phyloP scores from a whole-genome alignment of 2,113 vertebrate species.

The Atrichornis clamosus region DNA sequence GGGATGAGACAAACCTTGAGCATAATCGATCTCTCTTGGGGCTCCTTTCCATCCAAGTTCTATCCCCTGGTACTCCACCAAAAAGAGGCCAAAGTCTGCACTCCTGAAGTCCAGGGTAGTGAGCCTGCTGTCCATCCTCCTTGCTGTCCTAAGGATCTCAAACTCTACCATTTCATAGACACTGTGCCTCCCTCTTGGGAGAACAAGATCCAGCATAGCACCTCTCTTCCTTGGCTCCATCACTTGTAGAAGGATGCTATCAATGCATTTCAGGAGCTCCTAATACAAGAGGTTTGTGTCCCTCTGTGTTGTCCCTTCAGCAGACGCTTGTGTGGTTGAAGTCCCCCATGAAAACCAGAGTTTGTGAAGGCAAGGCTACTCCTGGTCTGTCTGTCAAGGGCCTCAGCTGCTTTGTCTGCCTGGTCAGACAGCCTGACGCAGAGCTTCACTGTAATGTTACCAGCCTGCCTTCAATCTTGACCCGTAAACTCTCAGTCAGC shows the following conservation, averaged over 20 bases:
- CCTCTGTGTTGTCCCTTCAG: not conserved
- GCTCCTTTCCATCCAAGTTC: not conserved
- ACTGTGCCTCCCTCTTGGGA: not conserved
- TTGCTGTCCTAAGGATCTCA: not conserved
- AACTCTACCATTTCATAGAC: not conserved
- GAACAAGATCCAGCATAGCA: not conserved
- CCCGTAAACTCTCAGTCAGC: too few species aligned
- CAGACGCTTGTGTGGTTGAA: not conserved
- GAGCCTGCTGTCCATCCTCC: not conserved
- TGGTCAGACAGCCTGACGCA: not conserved
- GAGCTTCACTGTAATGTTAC: not conserved
- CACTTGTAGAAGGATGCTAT: not conserved
- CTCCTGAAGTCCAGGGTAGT: not conserved
- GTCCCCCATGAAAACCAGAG: accelerated
- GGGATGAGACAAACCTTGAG: not conserved
- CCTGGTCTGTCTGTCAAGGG: not conserved
- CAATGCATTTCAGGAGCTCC: not conserved
- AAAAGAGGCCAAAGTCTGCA: not conserved
- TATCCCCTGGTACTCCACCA: not conserved
- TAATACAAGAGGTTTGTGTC: not conserved
- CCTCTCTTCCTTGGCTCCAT: not conserved
- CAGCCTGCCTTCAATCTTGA: not conserved
- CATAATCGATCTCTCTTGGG: not conserved
- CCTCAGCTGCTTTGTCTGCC: not conserved
- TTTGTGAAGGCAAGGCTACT: not conserved